Evolutionary conservation across 2,888 invertebrate genomes (phyloP), one percentile per base, ranked within the genome.

Genomic region (Drosophila phalerata): DNA sequence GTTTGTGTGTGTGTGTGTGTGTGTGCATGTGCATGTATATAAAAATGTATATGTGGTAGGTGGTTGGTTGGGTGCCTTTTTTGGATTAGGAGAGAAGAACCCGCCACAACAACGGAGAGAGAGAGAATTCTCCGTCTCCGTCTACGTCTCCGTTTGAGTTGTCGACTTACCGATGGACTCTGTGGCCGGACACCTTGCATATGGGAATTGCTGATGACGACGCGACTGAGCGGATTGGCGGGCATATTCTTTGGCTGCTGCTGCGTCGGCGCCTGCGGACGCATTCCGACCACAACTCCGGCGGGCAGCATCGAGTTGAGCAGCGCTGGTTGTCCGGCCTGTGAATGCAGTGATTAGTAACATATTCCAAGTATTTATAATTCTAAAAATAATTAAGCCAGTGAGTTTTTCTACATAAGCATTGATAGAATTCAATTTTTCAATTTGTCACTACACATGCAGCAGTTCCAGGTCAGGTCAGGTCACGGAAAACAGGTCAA

Each of bases 261-360:
- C 81, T 95, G 94, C 82, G 94, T 85, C 49, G 96, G 96, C 70
- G 95, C 94, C 71, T 95, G 95, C 58, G 96, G 96, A 81, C 97
- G 94, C 94, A 97, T 96, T 93, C 97, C 97, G 83, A 97, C 94
- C 91, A 97, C 96, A 89, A 97, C 96, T 93, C 96, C 96, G 89
- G 94, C 93, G 62, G 96, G 96, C 77, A 96, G 93, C 79, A 95
- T 95, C 84, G 96, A 95, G 82, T 94, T 94, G 74, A 94, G 93
- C 72, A 95, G 94, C 90, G 37, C 37, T 37, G 94, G 95, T 84
- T 95, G 93, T 73, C 94, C 94, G 75, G 90, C 88, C 92, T 92
- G 86, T 60, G 76, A 56, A 58, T 17, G 11, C 11, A 32, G 10
- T 13, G 42, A 68, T 75, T 77, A 67, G 57, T 30, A 22, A 11